phyloP scores from a whole-genome alignment of 53 echinoderm and acorn worm species.

The Echinarachnius parma region DNA sequence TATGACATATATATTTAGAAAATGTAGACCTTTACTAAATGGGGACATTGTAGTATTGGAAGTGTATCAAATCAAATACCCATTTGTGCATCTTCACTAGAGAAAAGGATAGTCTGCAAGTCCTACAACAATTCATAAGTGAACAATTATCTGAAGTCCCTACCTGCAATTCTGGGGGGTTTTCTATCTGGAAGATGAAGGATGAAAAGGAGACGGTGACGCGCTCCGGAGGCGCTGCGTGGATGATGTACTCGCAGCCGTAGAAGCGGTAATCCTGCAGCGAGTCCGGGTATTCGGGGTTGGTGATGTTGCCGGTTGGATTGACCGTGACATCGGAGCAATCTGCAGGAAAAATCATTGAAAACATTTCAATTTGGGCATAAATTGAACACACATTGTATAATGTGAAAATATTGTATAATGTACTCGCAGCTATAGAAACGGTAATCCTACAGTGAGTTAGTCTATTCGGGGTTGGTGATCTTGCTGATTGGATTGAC shows the following conservation, averaged over 20 bases:
- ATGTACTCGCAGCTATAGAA: constrained; percentile 53
- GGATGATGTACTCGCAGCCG: constrained; percentile 57
- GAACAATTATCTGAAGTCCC: no score
- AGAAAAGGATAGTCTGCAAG: no score
- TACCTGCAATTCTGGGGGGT: constrained; percentile 52
- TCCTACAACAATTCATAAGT: no score
- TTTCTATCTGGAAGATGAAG: constrained; percentile 44
- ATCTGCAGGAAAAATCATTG: constrained; percentile 44
- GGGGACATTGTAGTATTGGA: no score
- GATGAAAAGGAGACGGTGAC: constrained; percentile 46
- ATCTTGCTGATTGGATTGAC: constrained; percentile 32
- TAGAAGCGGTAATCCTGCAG: constrained; percentile 44
- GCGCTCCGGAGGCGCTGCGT: constrained; percentile 35
- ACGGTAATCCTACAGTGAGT: constrained; percentile 34
- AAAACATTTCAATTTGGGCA: no score
- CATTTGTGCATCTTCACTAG: no score
- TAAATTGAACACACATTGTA: no score
- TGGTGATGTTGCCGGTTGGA: constrained; percentile 52
- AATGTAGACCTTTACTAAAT: no score
- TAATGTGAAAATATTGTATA: no score
- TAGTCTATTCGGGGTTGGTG: constrained; percentile 43
- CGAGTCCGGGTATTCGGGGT: constrained; percentile 37
- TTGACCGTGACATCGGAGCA: constrained; percentile 33
- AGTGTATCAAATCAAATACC: no score
- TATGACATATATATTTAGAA: no score